Evolutionary conservation across 2,797 vertebrate genomes (phyloP).

Genomic region (Hybognathus amarus): DNA sequence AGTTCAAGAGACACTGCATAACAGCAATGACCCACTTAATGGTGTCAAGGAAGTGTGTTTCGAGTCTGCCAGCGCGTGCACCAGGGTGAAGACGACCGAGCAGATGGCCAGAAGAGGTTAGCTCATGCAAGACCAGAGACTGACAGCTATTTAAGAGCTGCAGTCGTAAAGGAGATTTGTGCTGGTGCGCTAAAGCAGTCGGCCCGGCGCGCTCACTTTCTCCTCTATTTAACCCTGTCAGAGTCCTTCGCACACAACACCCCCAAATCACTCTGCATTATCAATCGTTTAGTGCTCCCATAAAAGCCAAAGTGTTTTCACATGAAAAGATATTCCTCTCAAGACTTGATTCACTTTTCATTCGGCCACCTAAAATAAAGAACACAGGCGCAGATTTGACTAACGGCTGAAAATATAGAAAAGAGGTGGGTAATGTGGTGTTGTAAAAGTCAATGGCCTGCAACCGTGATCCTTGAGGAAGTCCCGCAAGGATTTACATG

Average conservation of each 20-base stretch:
- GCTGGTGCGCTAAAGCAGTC: conserved; percentile 59
- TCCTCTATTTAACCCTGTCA: conserved; percentile 58
- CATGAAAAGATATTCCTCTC: conserved; percentile 83
- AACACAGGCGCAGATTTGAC: conserved; percentile 27
- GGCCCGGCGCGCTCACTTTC: conserved; percentile 8
- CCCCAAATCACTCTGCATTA: conserved; percentile 71
- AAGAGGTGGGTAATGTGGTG: conserved; percentile 67
- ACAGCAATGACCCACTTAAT: conserved; percentile 66
- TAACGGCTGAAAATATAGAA: conserved; percentile 49
- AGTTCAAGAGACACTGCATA: neutral
- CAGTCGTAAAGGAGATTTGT: conserved; percentile 85
- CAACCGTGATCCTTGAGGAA: conserved; percentile 69
- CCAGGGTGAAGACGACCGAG: conserved; percentile 73
- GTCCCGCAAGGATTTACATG: conserved; percentile 68
- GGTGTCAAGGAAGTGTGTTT: conserved; percentile 76
- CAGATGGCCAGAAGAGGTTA: conserved; percentile 69
- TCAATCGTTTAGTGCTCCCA: conserved; percentile 82
- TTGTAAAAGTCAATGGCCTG: conserved; percentile 79
- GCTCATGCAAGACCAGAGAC: conserved; percentile 76
- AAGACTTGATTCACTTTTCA: conserved; percentile 75
- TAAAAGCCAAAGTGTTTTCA: conserved; percentile 83
- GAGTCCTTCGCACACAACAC: conserved; percentile 74
- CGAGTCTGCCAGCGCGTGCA: conserved; percentile 72
- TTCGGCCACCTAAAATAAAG: conserved; percentile 68
- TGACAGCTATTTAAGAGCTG: conserved; percentile 83